These are phyloP conservation scores for Malthinus seriepunctatus DNA, from an alignment of 2,888 invertebrate genomes.

Conservation along the genomic window DNA sequence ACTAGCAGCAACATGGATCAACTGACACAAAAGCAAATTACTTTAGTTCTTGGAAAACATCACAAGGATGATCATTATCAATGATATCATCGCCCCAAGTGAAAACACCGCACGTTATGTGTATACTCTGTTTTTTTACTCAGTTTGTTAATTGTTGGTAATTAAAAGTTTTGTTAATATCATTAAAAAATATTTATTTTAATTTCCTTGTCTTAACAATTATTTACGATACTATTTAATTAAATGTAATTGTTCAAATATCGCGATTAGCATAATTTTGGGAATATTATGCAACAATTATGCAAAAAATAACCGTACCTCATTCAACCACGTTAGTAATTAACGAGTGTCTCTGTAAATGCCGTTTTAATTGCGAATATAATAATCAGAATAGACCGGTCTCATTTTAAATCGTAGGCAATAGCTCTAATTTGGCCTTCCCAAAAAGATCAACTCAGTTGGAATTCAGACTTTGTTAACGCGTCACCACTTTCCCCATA, in stretches of 20 bases:
- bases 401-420: too few species aligned
- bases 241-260: not conserved
- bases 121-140: not conserved
- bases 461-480: too few species aligned
- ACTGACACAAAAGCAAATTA: slow-evolving; percentile 37
- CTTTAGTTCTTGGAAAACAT: slow-evolving; percentile 34
- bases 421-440: too few species aligned
- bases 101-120: not conserved
- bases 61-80: slow-evolving; percentile 42
- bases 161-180: slow-evolving; percentile 2
- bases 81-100: slow-evolving; percentile 37
- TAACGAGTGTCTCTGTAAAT: too few species aligned
- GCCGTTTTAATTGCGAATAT: too few species aligned
- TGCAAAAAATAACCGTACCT: too few species aligned
- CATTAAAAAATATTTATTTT: not conserved
- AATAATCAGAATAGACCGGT: too few species aligned
- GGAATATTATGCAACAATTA: too few species aligned
- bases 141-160: not conserved
- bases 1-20: slow-evolving; percentile 33
- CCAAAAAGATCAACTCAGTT: too few species aligned
- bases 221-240: not conserved
- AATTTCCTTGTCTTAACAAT: not conserved
- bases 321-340: too few species aligned
- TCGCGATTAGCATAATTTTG: too few species aligned
- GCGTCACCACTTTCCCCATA: too few species aligned